Evolutionary conservation across 2,888 invertebrate species (phyloP), one percentile per base, ranked within the genome.

Genomic region (Lochmaea capreae): DNA sequence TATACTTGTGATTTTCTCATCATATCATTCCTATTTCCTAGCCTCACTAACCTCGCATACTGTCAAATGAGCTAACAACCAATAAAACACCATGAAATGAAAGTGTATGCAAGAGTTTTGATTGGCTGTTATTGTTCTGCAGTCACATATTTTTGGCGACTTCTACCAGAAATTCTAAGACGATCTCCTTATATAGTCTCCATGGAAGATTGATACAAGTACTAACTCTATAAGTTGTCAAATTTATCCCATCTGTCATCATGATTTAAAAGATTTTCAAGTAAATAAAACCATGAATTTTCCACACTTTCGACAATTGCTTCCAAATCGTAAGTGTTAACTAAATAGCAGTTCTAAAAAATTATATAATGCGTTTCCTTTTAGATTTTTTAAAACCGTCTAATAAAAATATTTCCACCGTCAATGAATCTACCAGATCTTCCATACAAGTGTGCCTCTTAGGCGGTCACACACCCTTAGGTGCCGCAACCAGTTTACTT

Each of bases 401-500:
- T 1, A 58, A 68, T 12, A 71, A 63, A 73, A 65, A 52, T 16
- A 18, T 69, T 3, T 65, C 62, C 9, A 61, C n/a, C 3, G 57
- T 39, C 14, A 61, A n/a, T 8, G 43, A 63, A 33, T 54, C 63
- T 26, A 26, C 62, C n/a, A 67, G 67, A 57, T 72, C 67, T 67
- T 79, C 79, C 3, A 58, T 83, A 4, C 82, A 83, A 76, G 85
- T 86, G 49, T 80, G 83, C 11, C 74, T 91, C 69, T 87, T 91
- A 76, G 90, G 90, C 2, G 90, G 89, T 3, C 88, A 89, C 78
- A 89, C 89, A 1, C 84, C 85, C 12, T 83, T 89, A 71, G 91
- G 91, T 0, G 88, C 88, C 73, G 87, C 88, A 42, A 82, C 89
- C 4, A 86, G 90, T 4, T 83, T 90, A 58, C 81, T 91, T 57